Percentiles rank a stretch among this genome's conserved stretches.
Evolutionary conservation across 2,797 vertebrate genomes (phyloP).

Genomic region (Sebastes diploproa): DNA sequence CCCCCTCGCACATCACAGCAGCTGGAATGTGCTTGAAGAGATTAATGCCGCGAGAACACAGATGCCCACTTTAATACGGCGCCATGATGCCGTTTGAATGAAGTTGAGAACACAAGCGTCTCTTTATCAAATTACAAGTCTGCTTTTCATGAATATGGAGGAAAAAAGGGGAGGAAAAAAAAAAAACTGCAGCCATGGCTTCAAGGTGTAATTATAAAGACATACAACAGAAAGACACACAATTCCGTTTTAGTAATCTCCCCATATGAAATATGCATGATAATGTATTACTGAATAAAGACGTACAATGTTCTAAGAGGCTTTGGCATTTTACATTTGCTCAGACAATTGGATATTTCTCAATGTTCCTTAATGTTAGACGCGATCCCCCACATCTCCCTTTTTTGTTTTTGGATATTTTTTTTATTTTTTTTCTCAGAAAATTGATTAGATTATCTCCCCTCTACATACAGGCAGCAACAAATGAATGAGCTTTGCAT

Average conservation of each 20-base stretch:
- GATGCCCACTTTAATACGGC: constrained; percentile 99
- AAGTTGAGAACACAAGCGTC: constrained; percentile 98
- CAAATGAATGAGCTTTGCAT: constrained; percentile 63
- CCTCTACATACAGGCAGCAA: constrained; percentile 56
- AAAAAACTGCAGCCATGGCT: constrained; percentile 88
- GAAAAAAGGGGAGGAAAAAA: constrained; percentile 82
- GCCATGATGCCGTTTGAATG: constrained; percentile 96
- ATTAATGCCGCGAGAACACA: constrained; percentile 99
- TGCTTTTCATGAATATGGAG: constrained; percentile 99
- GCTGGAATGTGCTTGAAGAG: constrained; percentile 99
- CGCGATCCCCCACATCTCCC: constrained; percentile 84
- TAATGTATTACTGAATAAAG: constrained; percentile 98
- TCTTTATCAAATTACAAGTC: constrained; percentile 99
- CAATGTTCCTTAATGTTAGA: constrained; percentile 89
- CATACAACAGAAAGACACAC: constrained; percentile 97
- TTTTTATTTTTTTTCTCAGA: constrained; percentile 58
- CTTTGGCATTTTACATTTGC: constrained; percentile 93
- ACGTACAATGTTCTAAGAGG: constrained; percentile 93
- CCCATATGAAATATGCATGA: constrained; percentile 97
- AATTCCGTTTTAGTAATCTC: constrained; percentile 96
- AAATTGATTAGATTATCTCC: constrained; percentile 84
- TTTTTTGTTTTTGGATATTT: constrained; percentile 82
- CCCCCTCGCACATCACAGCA: constrained; percentile 98
- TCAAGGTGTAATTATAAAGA: constrained; percentile 99
- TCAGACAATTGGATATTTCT: constrained; percentile 93